Base-by-base conservation (phyloP, 2,888 invertebrate species). In the Melanophora roralis region DNA sequence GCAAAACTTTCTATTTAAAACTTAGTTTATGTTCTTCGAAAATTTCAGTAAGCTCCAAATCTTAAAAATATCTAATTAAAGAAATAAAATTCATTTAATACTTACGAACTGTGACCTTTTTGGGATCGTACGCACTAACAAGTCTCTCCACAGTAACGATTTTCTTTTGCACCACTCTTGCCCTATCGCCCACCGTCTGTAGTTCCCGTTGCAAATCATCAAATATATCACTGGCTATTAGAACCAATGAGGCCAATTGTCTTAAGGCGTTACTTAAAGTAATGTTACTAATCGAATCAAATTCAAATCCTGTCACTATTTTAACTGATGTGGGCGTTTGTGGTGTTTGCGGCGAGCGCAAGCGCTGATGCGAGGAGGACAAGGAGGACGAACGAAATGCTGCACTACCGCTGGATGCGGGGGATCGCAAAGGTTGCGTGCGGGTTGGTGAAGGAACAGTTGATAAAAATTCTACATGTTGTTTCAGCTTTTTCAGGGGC, bases 91-190 rank as follows among this genome's bases (percentile, higher is more conserved):
- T 5, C 16, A 57, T 47, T 49, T 19, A 34, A 7, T 74, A 97
- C 97, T 97, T 92, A 97, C 97, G 97, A 92, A 97, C 96, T 94
- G 96, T 93, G 89, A 97, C 95, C 91, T 94, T 94, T 92, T 96
- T 96, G 79, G 97, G 96, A 90, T 97, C 96, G 91, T 93, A 94
- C 82, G 92, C 91, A 86, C 92, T 92, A 85, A 96, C 94, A 86
- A 93, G 92, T 84, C 93, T 93, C 88, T 94, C 94, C 85, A 97
- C 93, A 84, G 91, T 91, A 84, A 92, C 92, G 85, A 97, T 92
- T 88, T 94, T 94, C 73, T 91, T 90, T 88, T 94, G 94, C 73
- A 96, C 93, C 60, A 90, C 90, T 78, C 93, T 93, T 76, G 96
- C 94, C 83, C 96, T 92, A 86, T 94, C 93, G 73, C 94, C 93